These are phyloP conservation scores for Melitaea cinxia DNA, from an alignment of 1,140 invertebrate species.

Conservation along the genomic window DNA sequence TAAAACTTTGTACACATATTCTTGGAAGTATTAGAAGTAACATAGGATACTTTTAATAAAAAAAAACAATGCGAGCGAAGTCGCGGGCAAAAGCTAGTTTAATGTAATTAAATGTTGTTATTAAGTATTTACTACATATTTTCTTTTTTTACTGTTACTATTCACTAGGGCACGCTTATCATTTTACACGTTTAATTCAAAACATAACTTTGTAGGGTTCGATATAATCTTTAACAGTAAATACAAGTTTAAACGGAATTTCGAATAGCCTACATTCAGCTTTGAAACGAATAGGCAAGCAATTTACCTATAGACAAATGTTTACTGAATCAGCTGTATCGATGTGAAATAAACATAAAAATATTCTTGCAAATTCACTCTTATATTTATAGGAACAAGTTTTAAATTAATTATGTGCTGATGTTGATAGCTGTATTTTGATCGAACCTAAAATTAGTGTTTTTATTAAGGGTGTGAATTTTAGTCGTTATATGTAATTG, in stretches of 20 bases:
- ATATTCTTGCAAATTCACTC: neutral
- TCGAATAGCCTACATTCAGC: neutral
- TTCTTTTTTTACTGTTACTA: too few relatives aligned
- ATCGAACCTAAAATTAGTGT: neutral
- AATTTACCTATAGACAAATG: conserved; percentile 47
- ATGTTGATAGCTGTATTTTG: neutral
- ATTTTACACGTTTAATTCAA: too few relatives aligned
- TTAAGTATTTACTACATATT: too few relatives aligned
- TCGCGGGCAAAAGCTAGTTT: too few relatives aligned
- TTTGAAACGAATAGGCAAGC: conserved; percentile 32
- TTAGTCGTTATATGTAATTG: conserved; percentile 11
- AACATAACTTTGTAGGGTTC: too few relatives aligned
- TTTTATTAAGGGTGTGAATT: neutral
- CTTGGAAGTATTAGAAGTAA: too few relatives aligned
- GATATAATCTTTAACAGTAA: neutral
- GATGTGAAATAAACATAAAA: neutral
- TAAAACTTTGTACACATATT: too few relatives aligned
- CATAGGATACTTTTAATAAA: too few relatives aligned
- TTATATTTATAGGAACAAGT: neutral
- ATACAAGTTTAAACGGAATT: neutral
- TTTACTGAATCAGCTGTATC: conserved; percentile 36
- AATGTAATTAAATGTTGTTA: too few relatives aligned
- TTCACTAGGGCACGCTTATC: too few relatives aligned
- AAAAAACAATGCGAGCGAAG: too few relatives aligned
- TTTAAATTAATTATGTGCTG: neutral